Conservation (phyloP, 2,797 vertebrate genomes). For the Pangasius macronema region DNA sequence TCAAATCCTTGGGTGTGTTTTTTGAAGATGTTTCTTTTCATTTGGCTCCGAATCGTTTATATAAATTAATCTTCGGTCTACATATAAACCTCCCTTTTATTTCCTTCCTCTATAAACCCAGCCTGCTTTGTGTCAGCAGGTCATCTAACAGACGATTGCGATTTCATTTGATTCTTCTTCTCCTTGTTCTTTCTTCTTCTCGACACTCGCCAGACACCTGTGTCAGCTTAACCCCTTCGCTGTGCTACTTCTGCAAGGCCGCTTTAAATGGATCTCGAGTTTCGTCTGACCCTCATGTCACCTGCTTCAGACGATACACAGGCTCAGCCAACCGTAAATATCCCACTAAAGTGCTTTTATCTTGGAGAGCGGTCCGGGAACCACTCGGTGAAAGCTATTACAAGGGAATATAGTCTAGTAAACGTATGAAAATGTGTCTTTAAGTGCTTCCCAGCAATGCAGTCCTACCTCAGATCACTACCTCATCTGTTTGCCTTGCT, state of each 20-base stretch:
- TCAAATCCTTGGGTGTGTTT: neutral
- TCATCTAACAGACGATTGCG: neutral
- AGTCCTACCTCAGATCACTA: constrained; percentile 1
- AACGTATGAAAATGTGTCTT: constrained; percentile 1
- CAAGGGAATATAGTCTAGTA: neutral
- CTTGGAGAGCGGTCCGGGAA: constrained; percentile 8
- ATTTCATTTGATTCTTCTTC: neutral
- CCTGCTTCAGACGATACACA: constrained; percentile 17
- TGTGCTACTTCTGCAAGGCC: neutral
- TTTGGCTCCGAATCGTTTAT: neutral
- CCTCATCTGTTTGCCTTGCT: constrained; percentile 18
- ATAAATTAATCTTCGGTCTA: neutral
- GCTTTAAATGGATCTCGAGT: constrained; percentile 34
- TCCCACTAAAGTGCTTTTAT: constrained; percentile 40
- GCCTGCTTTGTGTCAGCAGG: neutral
- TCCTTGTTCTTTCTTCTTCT: neutral
- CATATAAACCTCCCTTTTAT: neutral
- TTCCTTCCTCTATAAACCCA: neutral
- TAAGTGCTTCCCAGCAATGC: constrained; percentile 18
- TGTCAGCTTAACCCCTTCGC: constrained; percentile 23
- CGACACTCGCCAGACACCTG: constrained; percentile 29
- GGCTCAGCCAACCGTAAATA: constrained; percentile 41
- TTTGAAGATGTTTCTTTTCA: neutral
- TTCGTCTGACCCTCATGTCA: constrained; percentile 38
- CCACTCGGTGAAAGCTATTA: constrained; percentile 15